A percentile compares a stretch with the other conserved stretches of the same genome.
Conservation (phyloP, 2,113 vertebrate genomes). For the Pomatorhinus ruficollis region DNA sequence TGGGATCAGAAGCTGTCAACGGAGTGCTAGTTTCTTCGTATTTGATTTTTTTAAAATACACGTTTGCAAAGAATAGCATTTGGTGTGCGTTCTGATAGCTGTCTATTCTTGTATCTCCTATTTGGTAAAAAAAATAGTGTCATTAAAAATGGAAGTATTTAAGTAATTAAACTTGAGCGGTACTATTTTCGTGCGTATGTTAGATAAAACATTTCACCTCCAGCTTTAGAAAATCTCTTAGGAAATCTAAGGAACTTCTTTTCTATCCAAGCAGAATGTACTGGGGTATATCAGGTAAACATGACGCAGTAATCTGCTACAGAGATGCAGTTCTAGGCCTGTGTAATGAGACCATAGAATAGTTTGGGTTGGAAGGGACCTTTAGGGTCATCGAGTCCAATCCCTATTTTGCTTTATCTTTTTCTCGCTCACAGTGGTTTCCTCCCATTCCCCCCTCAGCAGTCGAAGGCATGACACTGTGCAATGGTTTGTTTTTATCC, state of each 20-base stretch:
- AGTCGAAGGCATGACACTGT: background rate
- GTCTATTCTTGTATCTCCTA: constrained; percentile 44
- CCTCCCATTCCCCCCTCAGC: background rate
- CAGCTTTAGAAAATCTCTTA: background rate
- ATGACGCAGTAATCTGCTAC: background rate
- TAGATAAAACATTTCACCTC: background rate
- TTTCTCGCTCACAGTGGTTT: background rate
- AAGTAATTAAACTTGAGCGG: constrained; percentile 43
- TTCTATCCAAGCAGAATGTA: background rate
- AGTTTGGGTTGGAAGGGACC: background rate
- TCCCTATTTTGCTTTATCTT: background rate
- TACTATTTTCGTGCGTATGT: background rate
- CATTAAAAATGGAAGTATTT: constrained; percentile 60
- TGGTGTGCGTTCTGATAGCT: constrained; percentile 34
- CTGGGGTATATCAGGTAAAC: background rate
- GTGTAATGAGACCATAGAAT: background rate
- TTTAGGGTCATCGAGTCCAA: background rate
- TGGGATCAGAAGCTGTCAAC: background rate
- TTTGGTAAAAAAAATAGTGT: constrained; percentile 2
- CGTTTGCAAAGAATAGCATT: constrained; percentile 1
- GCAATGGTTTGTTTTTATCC: background rate
- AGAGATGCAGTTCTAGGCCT: background rate
- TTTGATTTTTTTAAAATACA: constrained; percentile 36
- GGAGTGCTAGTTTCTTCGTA: background rate
- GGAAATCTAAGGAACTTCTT: background rate